phyloP scores from a whole-genome alignment of 2,797 vertebrate species.

The Anguilla anguilla region DNA sequence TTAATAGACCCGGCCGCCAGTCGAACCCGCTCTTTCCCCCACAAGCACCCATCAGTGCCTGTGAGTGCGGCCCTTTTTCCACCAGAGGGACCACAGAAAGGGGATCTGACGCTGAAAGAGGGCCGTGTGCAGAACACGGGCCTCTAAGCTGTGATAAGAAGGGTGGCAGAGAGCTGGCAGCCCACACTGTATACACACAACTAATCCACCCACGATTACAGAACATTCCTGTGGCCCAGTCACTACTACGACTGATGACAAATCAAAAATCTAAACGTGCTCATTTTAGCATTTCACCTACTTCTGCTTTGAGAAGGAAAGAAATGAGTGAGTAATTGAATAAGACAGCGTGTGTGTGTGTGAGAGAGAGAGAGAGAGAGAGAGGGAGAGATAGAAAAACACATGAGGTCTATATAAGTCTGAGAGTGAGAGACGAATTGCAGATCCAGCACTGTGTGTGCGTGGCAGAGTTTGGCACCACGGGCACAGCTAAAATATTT shows the following conservation, averaged over 20 bases:
- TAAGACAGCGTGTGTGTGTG: not conserved
- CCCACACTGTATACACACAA: not conserved
- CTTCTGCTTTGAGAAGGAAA: not conserved
- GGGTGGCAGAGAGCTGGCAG: not conserved
- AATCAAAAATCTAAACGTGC: not conserved
- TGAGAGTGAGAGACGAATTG: not conserved
- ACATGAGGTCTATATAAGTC: not conserved
- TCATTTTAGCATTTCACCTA: not conserved
- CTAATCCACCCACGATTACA: not conserved
- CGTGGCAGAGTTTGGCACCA: not conserved
- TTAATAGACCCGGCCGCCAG: not conserved
- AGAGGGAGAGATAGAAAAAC: not conserved
- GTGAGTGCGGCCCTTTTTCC: not conserved
- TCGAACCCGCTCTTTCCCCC: not conserved
- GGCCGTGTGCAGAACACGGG: not conserved
- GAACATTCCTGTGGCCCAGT: not conserved
- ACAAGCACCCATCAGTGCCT: not conserved
- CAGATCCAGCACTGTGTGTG: not conserved
- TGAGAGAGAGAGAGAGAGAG: not conserved
- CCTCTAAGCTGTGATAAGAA: not conserved
- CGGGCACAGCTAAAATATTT: not conserved
- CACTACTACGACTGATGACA: not conserved
- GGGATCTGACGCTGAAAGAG: not conserved
- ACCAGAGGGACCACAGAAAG: not conserved
- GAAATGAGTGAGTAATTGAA: not conserved